Conservation (phyloP, 2,113 vertebrate genomes). For the Sceloporus tristichus region DNA sequence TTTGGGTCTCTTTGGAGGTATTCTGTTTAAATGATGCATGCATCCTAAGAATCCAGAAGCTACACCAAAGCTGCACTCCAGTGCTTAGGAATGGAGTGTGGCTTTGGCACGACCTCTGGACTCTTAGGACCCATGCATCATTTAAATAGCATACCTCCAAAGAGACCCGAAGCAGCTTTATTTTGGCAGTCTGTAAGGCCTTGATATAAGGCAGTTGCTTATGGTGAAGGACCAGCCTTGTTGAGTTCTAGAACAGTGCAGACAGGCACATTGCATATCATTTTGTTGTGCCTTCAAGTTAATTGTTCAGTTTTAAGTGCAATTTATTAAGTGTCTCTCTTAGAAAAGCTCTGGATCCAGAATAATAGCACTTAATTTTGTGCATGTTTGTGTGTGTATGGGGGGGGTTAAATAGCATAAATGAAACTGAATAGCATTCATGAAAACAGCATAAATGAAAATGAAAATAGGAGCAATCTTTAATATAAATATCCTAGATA, state of each 20-base stretch:
- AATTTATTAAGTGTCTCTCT: background rate
- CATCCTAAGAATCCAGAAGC: too few species aligned
- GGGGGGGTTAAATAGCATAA: background rate
- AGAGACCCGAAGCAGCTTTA: too few species aligned
- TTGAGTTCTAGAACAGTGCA: background rate
- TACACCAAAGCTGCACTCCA: too few species aligned
- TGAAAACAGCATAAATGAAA: conserved; percentile 14
- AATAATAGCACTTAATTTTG: background rate
- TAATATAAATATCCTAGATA: conserved; percentile 49
- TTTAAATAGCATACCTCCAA: too few species aligned
- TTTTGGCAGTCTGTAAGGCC: too few species aligned
- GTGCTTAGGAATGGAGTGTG: too few species aligned
- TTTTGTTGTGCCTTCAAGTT: conserved; percentile 30
- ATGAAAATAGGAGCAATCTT: conserved; percentile 22
- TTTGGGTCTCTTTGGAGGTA: too few species aligned
- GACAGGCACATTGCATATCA: background rate
- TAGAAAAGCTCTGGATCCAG: background rate
- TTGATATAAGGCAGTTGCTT: rapidly evolving
- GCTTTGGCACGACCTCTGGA: too few species aligned
- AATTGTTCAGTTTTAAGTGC: conserved; percentile 33
- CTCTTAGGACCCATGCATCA: too few species aligned
- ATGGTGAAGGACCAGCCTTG: background rate
- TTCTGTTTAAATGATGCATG: too few species aligned
- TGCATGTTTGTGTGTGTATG: too few species aligned
- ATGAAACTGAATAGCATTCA: conserved; percentile 6